Evolutionary conservation across 2,888 invertebrate species (phyloP).

Genomic region (Noctua comes): DNA sequence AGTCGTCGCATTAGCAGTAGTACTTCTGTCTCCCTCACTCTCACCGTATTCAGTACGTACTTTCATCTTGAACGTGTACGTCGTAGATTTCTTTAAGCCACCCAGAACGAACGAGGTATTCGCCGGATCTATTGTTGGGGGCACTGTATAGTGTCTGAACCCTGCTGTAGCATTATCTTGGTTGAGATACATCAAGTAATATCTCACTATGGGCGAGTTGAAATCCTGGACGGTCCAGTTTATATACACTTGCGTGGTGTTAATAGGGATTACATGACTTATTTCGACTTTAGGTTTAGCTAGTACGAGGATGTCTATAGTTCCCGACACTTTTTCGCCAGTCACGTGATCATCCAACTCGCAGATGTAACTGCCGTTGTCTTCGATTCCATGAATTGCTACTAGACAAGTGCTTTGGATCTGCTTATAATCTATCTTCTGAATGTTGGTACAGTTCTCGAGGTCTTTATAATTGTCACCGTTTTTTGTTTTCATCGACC

Average conservation of each 20-base stretch:
- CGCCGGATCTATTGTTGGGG: slow-evolving; percentile 89
- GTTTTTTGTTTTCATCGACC: slow-evolving; percentile 77
- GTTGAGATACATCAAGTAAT: slow-evolving; percentile 87
- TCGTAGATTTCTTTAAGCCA: slow-evolving; percentile 91
- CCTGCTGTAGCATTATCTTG: not conserved
- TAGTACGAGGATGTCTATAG: slow-evolving; percentile 90
- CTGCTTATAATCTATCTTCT: slow-evolving; percentile 88
- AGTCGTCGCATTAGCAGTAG: slow-evolving; percentile 86
- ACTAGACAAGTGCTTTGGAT: slow-evolving; percentile 89
- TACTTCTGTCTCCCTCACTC: slow-evolving; percentile 31
- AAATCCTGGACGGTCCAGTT: slow-evolving; percentile 96
- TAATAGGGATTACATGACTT: slow-evolving; percentile 94
- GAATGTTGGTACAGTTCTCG: slow-evolving; percentile 20
- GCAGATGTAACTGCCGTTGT: slow-evolving; percentile 92
- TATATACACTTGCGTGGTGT: slow-evolving; percentile 93
- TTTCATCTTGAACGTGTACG: slow-evolving; percentile 92
- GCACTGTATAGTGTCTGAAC: slow-evolving; percentile 24
- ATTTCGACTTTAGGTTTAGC: slow-evolving; percentile 93
- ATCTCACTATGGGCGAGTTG: slow-evolving; percentile 92
- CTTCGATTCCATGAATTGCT: slow-evolving; percentile 89
- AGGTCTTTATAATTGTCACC: slow-evolving; percentile 54
- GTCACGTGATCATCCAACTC: slow-evolving; percentile 77
- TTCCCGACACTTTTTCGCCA: slow-evolving; percentile 82
- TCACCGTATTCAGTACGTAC: slow-evolving; percentile 92
- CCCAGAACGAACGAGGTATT: slow-evolving; percentile 93